Evolutionary conservation across 2,888 invertebrate species (phyloP).

Genomic region (Cancer borealis): DNA sequence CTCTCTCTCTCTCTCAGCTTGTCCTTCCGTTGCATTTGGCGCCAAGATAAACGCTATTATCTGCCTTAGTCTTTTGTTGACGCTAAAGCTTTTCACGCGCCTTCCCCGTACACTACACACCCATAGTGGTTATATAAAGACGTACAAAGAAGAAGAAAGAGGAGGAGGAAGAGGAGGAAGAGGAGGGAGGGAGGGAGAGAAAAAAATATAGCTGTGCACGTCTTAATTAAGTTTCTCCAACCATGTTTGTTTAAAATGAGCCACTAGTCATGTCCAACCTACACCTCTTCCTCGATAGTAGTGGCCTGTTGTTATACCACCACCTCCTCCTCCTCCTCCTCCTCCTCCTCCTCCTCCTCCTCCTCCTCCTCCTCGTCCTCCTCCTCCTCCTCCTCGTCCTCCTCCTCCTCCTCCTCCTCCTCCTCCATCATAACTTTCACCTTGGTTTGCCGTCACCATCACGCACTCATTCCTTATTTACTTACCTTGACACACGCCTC

Average conservation of each 20-base stretch:
- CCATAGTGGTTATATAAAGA: constrained; percentile 3
- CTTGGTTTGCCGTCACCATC: neutral
- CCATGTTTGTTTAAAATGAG: constrained; percentile 47
- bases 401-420: neutral
- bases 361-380: neutral
- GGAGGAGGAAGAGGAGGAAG: neutral
- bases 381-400: neutral
- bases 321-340: neutral
- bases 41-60: neutral
- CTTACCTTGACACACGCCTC: neutral
- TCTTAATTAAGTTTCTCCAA: constrained; percentile 45
- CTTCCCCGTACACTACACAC: neutral
- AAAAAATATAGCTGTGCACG: constrained; percentile 23
- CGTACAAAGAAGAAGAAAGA: neutral
- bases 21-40: constrained; percentile 24
- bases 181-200: neutral
- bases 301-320: neutral
- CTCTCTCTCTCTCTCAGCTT: constrained; percentile 37
- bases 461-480: neutral
- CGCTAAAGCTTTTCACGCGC: neutral
- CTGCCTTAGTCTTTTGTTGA: neutral
- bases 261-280: constrained; percentile 1
- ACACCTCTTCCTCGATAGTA: neutral
- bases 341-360: neutral
- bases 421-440: neutral